A percentile compares a stretch with the other conserved stretches of the same genome.
phyloP scores from a whole-genome alignment of 2,888 invertebrate species.

The Sabellastarte sp. region DNA sequence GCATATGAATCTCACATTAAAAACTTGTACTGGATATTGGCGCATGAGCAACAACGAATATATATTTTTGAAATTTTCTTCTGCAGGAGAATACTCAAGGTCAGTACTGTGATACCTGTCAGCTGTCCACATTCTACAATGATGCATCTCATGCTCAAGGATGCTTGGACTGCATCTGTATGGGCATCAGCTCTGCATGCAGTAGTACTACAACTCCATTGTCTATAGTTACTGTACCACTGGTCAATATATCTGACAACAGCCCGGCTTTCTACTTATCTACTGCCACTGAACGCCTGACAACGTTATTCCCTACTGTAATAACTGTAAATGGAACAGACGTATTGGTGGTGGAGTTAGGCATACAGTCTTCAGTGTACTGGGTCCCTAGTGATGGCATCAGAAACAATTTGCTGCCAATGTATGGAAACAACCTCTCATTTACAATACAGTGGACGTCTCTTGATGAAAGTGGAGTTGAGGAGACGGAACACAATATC shows the following conservation, averaged over 20 bases:
- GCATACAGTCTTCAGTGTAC: slow-evolving; percentile 9
- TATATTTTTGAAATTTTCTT: too few species aligned
- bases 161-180: slow-evolving; percentile 34
- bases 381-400: slow-evolving; percentile 14
- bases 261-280: neutral
- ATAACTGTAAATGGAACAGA: too few species aligned
- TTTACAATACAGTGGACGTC: neutral
- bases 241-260: neutral
- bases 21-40: too few species aligned
- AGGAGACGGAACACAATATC: too few species aligned
- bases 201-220: slow-evolving; percentile 18
- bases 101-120: slow-evolving; percentile 27
- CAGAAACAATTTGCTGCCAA: slow-evolving; percentile 24
- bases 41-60: too few species aligned
- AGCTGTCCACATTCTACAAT: slow-evolving; percentile 23
- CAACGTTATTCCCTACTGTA: too few species aligned
- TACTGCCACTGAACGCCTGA: slow-evolving; percentile 1
- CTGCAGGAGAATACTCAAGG: slow-evolving; percentile 27
- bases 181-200: slow-evolving; percentile 32
- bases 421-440: slow-evolving; percentile 27
- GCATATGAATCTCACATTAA: too few species aligned
- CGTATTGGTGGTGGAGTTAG: neutral
- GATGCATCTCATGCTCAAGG: slow-evolving; percentile 20
- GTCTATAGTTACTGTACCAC: neutral
- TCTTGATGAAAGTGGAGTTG: neutral